phyloP scores from a whole-genome alignment of 2,888 invertebrate species.

The Trissolcus japonicus region DNA sequence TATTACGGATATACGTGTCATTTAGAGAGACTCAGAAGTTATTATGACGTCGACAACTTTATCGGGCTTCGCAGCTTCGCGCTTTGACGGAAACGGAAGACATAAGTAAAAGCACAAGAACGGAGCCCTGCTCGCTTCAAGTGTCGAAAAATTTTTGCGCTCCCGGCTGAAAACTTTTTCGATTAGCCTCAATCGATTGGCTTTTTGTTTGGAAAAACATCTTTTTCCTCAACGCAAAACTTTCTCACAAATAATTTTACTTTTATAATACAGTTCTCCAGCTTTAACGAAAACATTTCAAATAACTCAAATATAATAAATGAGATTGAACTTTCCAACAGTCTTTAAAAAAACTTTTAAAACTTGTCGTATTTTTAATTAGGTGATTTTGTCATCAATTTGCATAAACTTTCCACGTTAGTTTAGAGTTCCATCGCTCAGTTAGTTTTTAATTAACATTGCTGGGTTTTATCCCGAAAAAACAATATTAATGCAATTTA shows the following conservation, averaged over 20 bases:
- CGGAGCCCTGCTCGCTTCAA: constrained; percentile 30
- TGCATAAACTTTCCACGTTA: too few species aligned
- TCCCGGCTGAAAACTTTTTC: constrained; percentile 39
- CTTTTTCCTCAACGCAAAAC: background rate
- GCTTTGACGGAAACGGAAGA: constrained; percentile 61
- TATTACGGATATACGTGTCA: constrained; percentile 71
- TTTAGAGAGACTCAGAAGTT: constrained; percentile 68
- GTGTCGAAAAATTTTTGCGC: constrained; percentile 47
- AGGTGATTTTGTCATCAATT: too few species aligned
- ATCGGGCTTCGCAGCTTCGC: constrained; percentile 61
- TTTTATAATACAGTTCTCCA: too few species aligned
- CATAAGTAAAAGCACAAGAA: constrained; percentile 56
- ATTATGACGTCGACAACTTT: constrained; percentile 71
- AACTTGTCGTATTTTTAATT: too few species aligned
- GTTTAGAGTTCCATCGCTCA: too few species aligned
- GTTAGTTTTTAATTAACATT: too few species aligned
- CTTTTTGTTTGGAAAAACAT: constrained; percentile 20
- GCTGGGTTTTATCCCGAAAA: background rate
- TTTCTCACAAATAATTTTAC: too few species aligned
- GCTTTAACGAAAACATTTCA: background rate
- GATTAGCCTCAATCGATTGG: constrained; percentile 51
- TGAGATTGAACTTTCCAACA: background rate
- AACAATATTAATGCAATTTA: background rate
- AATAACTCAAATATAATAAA: background rate
- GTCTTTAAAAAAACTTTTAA: background rate